Conservation (phyloP, 2,797 vertebrate genomes). For the Xenops minutus region DNA sequence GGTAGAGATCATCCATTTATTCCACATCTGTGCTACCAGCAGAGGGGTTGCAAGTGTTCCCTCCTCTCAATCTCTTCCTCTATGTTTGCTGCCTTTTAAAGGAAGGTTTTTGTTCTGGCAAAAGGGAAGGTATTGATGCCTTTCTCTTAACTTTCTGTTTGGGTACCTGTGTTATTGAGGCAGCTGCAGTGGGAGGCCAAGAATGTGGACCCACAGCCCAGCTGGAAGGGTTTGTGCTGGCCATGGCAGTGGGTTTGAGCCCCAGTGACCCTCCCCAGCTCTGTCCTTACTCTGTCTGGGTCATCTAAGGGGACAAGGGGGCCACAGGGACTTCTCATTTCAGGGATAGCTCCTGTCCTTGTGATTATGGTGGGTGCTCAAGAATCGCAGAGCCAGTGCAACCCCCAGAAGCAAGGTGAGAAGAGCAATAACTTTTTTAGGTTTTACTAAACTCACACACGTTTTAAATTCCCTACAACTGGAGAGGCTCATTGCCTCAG, state of each 20-base stretch:
- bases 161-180: not conserved
- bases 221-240: not conserved
- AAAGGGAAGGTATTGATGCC: not conserved
- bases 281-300: not conserved
- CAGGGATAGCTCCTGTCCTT: not conserved
- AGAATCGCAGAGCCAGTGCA: not conserved
- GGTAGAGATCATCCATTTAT: not conserved
- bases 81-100: not conserved
- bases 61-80: not conserved
- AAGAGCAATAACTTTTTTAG: not conserved
- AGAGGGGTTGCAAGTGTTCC: not conserved
- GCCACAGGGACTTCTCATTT: no score
- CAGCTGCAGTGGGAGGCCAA: not conserved
- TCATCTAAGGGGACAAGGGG: rapidly evolving
- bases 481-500: not conserved
- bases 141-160: not conserved
- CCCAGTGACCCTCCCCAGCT: not conserved
- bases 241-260: not conserved
- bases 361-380: not conserved
- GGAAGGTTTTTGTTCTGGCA: not conserved
- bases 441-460: not conserved
- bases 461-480: not conserved
- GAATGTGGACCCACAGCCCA: rapidly evolving
- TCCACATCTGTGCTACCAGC: slow-evolving; percentile 33
- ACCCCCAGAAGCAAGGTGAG: not conserved